Evolutionary conservation across 2,797 vertebrate species (phyloP), one percentile per base, ranked within the genome.

Genomic region (Poeciliopsis turneri): DNA sequence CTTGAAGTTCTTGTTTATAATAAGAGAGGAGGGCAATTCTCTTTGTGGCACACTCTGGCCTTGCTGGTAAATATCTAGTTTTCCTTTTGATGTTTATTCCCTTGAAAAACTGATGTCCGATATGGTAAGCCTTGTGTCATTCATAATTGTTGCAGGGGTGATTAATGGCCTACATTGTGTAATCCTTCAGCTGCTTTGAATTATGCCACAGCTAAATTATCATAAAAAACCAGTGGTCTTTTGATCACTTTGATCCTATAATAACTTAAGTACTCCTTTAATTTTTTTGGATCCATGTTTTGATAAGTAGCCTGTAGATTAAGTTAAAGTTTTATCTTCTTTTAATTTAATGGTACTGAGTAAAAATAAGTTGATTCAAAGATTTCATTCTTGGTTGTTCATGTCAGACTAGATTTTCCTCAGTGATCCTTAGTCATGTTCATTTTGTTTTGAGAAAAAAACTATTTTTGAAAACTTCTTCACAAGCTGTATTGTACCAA

Each of bases 1-100:
- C 92, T 93, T 11, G 72, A 75, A 88, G 90, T 86, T 18, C 75
- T 84, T 89, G 90, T 94, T 92, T 88, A 91, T 84, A 90, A 83
- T 84, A 82, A 76, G 66, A 84, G 80, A 74, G 73, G 77, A 84
- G 84, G 88, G 74, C 82, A 82, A 69, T 88, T 81, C 79, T 79
- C 82, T 64, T 30, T 64, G 76, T 82, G 81, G 76, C 86, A 53
- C 72, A 82, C 78, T 82, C 83, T 83, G 55, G 33, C 55, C 75
- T 33, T 25, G 55, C n/a, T 83, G 86, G 77, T 76, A 80, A 80
- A 77, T 66, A 80, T 78, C 66, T 78, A 33, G 74, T 51, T 53
- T 39, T 68, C 46, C 46, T 77, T 83, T 86, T 70, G 3, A 45
- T 70, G n/a, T 23, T 80, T 83, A 70, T 69, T 77, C n/a, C 10